Percentiles rank a stretch among this genome's conserved stretches.
Conservation (phyloP, 2,888 invertebrate species). For the Mythimna pallens region DNA sequence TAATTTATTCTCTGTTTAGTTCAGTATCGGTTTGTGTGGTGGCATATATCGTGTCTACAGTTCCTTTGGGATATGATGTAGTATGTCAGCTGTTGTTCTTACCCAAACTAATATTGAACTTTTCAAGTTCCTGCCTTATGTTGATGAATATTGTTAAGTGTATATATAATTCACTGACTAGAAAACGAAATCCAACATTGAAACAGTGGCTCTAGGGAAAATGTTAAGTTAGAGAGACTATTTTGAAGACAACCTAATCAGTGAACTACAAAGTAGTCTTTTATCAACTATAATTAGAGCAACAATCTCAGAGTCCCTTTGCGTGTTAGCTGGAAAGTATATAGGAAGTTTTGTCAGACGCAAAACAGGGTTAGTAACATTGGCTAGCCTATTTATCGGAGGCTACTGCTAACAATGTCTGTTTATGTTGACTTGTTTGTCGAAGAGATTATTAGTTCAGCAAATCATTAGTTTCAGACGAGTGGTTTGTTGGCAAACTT, state of each 20-base stretch:
- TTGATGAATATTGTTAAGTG: neutral
- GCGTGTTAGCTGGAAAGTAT: constrained; percentile 19
- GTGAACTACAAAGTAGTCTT: neutral
- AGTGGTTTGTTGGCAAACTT: constrained; percentile 36
- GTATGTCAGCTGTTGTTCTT: constrained; percentile 1
- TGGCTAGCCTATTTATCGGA: constrained; percentile 22
- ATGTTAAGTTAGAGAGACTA: neutral
- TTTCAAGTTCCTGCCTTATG: neutral
- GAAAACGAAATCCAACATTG: neutral
- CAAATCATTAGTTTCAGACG: constrained; percentile 47
- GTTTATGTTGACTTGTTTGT: constrained; percentile 39
- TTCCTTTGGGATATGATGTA: constrained; percentile 10
- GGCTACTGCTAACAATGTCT: constrained; percentile 38
- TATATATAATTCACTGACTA: too few relatives aligned
- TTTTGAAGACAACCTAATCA: neutral
- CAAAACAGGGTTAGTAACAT: constrained; percentile 26
- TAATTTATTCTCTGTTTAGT: constrained; percentile 52
- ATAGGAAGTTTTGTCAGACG: constrained; percentile 18
- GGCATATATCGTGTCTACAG: constrained; percentile 6
- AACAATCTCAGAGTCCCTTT: constrained; percentile 5
- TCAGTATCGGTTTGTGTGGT: constrained; percentile 27
- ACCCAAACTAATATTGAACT: neutral
- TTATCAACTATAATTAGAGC: neutral
- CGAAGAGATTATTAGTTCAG: constrained; percentile 43
- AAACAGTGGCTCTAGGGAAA: neutral